Base-by-base conservation (phyloP, 2,888 invertebrate species). In the Aphrophora alni region DNA sequence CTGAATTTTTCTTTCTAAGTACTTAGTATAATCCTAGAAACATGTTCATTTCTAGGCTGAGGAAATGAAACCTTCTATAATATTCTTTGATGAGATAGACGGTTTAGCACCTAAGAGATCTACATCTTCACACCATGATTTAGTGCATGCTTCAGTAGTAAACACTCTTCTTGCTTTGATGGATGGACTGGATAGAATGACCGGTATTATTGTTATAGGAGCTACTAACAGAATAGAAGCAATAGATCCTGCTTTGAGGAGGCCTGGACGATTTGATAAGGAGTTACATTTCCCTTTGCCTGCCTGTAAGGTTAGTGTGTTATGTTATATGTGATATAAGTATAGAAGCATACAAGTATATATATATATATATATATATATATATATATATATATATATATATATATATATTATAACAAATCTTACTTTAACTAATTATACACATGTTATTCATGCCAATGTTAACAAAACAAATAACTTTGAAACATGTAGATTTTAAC, bases 21-120 rank as follows among this genome's bases (percentile, higher is more conserved):
- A 7, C 4, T 10, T 33, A 10, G 4, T 33, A 10, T 33, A 33
- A 33, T 33, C 10, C 10, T 10, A 33, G 44, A 14, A 7, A 44
- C 2, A 2, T 44, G 5, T 44, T 44, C 81, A n/a, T 82, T 86
- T 87, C 0, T 85, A 94, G 93, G 96, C 96, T 0, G 94, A 95
- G 85, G 94, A 95, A 88, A 94, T 94, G 92, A 93, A 95, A 86
- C 97, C 97, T 25, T 95, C 96, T 0, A 96, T 97, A 86, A 95
- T 97, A 88, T 97, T 97, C 90, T 97, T 97, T 89, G 97, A 97
- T 88, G 97, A 97, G 89, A 93, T 97, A 83, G 97, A 98, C 88
- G 97, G 97, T 70, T 89, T 98, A 75, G 97, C 97, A 74, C 97
- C 97, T 0, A 96, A 96, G 1, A 90, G 97, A 33, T 96, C 96